A percentile compares a stretch with the other conserved stretches of the same genome.
Evolutionary conservation across 1,140 invertebrate species (phyloP).

Genomic region (Cherax quadricarinatus): DNA sequence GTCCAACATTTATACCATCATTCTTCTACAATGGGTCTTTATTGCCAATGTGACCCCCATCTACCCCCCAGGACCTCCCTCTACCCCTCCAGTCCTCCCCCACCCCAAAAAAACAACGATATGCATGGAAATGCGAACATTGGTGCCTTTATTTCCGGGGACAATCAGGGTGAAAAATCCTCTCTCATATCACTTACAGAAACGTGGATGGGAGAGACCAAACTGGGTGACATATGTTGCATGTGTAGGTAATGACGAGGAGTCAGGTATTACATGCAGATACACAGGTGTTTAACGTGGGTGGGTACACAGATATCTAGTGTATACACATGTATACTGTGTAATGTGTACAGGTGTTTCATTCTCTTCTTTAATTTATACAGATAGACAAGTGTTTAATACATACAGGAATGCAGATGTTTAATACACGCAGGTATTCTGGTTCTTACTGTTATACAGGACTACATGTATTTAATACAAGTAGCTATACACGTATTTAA

Average conservation of each 20-base stretch:
- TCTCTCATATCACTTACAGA: constrained; percentile 31
- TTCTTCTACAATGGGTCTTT: constrained; percentile 55
- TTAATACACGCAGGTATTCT: too few relatives aligned
- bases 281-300: too few relatives aligned
- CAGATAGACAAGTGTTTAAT: too few relatives aligned
- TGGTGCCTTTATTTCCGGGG: constrained; percentile 35
- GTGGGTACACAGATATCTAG: too few relatives aligned
- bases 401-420: too few relatives aligned
- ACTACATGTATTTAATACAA: background rate
- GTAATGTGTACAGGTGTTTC: too few relatives aligned
- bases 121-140: constrained; percentile 55
- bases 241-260: too few relatives aligned
- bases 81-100: background rate
- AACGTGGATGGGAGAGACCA: background rate
- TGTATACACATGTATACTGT: too few relatives aligned
- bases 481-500: background rate
- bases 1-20: constrained; percentile 39
- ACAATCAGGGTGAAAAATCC: constrained; percentile 52
- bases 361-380: too few relatives aligned
- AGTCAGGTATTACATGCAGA: too few relatives aligned
- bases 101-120: constrained; percentile 26
- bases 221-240: too few relatives aligned
- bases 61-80: background rate
- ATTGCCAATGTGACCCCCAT: constrained; percentile 20
- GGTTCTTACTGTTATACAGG: too few relatives aligned